These are phyloP conservation scores for Scalopus aquaticus DNA, from an alignment of 2,113 vertebrate species.

Conservation along the genomic window DNA sequence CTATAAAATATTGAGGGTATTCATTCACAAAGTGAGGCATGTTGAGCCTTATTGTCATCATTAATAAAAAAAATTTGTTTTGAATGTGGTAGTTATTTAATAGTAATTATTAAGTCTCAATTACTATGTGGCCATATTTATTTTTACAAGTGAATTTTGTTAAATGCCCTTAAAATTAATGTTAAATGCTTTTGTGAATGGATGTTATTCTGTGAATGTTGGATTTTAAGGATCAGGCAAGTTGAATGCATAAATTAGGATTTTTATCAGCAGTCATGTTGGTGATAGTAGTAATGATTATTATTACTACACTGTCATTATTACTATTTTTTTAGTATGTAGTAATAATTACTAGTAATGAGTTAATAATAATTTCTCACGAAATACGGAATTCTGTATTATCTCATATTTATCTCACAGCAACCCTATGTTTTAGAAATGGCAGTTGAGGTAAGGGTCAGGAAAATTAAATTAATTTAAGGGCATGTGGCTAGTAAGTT, in stretches of 20 bases:
- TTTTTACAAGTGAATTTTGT: constrained; percentile 45
- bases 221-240: background rate
- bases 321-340: background rate
- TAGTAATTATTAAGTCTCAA: background rate
- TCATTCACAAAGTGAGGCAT: constrained; percentile 40
- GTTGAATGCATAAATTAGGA: background rate
- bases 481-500: constrained; percentile 28
- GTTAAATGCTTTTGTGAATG: constrained; percentile 23
- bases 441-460: constrained; percentile 5
- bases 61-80: constrained; percentile 51
- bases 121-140: constrained; percentile 26
- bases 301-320: too few relatives aligned
- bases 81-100: background rate
- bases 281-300: background rate
- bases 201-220: background rate
- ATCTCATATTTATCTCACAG: constrained; percentile 7
- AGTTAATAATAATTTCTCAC: background rate
- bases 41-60: constrained; percentile 9
- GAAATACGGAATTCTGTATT: background rate
- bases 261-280: background rate
- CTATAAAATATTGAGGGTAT: constrained; percentile 20
- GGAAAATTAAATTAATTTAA: constrained; percentile 69
- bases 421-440: constrained; percentile 47
- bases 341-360: background rate
- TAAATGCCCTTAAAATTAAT: constrained; percentile 32